These are phyloP conservation scores for Dascyllus trimaculatus DNA, from an alignment of 2,113 vertebrate species.

Conservation along the genomic window DNA sequence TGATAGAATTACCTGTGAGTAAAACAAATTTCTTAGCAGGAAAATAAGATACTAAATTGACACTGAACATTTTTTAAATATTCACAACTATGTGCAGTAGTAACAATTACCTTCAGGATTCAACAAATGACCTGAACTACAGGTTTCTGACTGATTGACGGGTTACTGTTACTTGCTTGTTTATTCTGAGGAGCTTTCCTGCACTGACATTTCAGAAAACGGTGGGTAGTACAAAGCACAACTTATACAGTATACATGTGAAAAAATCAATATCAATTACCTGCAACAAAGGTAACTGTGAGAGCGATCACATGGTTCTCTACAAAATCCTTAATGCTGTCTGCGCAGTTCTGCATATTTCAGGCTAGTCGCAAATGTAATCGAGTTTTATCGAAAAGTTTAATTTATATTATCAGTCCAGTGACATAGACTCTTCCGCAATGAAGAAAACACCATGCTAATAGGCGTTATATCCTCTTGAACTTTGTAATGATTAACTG, in stretches of 20 bases:
- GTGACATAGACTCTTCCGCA: neutral
- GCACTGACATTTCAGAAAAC: neutral
- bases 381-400: neutral
- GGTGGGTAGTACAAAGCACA: neutral
- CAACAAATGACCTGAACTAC: neutral
- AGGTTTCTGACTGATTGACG: neutral
- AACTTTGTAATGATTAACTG: no score
- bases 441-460: neutral
- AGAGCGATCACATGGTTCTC: slow-evolving; percentile 55
- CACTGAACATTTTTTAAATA: neutral
- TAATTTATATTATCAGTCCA: neutral
- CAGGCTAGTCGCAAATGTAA: neutral
- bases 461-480: neutral
- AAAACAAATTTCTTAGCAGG: no score
- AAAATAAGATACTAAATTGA: neutral
- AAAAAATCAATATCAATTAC: no score
- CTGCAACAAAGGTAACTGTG: slow-evolving; percentile 55
- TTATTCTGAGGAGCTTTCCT: neutral
- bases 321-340: slow-evolving; percentile 49
- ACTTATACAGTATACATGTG: neutral
- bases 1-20: no score
- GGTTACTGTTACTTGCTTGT: no score
- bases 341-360: slow-evolving; percentile 66
- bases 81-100: neutral
- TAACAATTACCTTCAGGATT: neutral